phyloP scores from a whole-genome alignment of 2,797 vertebrate species.

The Podargus strigoides region DNA sequence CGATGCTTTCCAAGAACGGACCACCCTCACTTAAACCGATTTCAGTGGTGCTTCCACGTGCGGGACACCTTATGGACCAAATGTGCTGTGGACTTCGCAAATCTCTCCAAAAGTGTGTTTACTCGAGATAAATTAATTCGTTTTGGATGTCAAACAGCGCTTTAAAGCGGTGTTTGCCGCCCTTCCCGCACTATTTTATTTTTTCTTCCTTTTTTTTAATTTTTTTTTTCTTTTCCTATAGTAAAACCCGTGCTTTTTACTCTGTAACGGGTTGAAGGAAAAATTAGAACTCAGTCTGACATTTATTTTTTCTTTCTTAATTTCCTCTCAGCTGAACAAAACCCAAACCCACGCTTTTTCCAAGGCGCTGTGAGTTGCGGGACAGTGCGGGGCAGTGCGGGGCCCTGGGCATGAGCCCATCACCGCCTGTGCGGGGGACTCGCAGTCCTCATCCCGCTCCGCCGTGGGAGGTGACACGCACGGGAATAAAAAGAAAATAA shows the following conservation, averaged over 20 bases:
- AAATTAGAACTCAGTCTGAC: background rate
- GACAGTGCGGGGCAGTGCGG: too few species aligned
- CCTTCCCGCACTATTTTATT: accelerated
- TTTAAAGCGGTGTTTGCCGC: background rate
- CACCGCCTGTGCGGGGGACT: background rate
- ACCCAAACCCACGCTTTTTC: background rate
- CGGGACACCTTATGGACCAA: background rate
- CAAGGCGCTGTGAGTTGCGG: background rate
- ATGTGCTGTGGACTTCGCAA: background rate
- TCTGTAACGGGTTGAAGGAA: background rate
- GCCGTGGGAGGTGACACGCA: background rate
- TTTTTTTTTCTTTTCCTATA: background rate
- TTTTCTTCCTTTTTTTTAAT: too few species aligned
- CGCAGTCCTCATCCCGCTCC: background rate
- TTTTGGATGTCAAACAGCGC: background rate
- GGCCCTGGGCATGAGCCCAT: background rate
- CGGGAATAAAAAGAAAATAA: accelerated
- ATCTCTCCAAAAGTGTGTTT: background rate
- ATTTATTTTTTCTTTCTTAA: background rate
- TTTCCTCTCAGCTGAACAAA: background rate
- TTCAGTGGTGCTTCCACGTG: background rate
- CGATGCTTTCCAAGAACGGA: background rate
- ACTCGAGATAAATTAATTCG: background rate
- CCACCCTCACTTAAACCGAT: background rate
- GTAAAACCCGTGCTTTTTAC: background rate